Conservation (phyloP, 2,888 invertebrate genomes). For the Trimorus sp. region DNA sequence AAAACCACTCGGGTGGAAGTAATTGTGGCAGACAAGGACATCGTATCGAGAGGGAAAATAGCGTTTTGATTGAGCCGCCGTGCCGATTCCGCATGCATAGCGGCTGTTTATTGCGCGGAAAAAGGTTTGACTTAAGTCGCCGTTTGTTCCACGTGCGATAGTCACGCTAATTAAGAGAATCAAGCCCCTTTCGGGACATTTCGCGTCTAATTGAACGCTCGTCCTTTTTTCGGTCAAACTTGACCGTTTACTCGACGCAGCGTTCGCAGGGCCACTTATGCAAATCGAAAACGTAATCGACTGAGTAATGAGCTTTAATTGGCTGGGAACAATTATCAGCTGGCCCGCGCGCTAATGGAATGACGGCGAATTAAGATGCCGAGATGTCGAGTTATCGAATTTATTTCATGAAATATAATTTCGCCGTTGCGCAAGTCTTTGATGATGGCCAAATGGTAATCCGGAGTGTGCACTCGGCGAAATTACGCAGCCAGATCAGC, state of each 20-base stretch:
- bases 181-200: conserved; percentile 20
- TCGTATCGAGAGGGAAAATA: conserved; percentile 21
- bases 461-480: not conserved
- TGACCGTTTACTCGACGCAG: conserved; percentile 24
- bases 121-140: conserved; percentile 31
- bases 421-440: not conserved
- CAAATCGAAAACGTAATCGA: conserved; percentile 20
- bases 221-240: conserved; percentile 18
- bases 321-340: conserved; percentile 21
- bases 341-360: not conserved
- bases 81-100: not conserved
- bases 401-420: conserved; percentile 1
- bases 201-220: conserved; percentile 29
- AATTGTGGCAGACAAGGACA: conserved; percentile 9
- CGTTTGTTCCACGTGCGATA: conserved; percentile 13
- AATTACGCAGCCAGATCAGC: not conserved
- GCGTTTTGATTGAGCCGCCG: conserved; percentile 21
- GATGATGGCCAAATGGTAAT: not conserved
- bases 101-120: conserved; percentile 45
- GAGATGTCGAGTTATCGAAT: conserved; percentile 2
- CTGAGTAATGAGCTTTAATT: conserved; percentile 24
- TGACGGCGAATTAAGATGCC: not conserved
- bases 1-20: too few relatives aligned
- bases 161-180: conserved; percentile 32
- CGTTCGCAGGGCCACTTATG: conserved; percentile 11